Percentiles rank a stretch among this genome's conserved stretches.
phyloP scores from a whole-genome alignment of 2,888 invertebrate species.

The Drosophila anomelani region DNA sequence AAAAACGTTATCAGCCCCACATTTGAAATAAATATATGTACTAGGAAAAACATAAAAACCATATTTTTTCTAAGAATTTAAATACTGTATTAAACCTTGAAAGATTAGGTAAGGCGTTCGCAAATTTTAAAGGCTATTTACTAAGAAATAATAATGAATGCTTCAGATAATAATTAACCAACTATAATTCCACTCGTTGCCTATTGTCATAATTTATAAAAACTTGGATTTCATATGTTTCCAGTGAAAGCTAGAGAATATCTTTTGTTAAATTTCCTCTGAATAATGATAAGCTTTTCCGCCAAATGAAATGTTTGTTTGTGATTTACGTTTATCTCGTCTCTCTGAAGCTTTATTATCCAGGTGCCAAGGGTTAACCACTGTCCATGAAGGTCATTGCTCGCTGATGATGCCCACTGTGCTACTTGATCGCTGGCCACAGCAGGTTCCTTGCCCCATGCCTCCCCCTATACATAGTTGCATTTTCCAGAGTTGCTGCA shows the following conservation, averaged over 20 bases:
- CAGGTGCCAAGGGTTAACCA: conserved; percentile 25
- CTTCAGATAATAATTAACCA: neutral
- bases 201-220: neutral
- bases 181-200: neutral
- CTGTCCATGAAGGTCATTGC: conserved; percentile 30
- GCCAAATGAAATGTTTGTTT: conserved; percentile 20
- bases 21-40: neutral
- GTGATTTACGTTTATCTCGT: conserved; percentile 24
- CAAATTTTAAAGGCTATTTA: neutral
- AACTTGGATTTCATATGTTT: neutral
- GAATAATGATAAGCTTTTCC: conserved; percentile 4
- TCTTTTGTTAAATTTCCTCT: neutral
- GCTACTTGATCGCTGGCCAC: conserved; percentile 34
- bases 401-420: conserved; percentile 41
- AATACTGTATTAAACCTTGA: neutral
- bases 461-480: conserved; percentile 2
- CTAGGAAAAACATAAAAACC: neutral
- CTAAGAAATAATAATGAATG: no score
- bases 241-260: neutral
- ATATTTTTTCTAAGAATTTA: neutral
- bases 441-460: conserved; percentile 1
- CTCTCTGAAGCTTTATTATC: conserved; percentile 19
- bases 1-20: neutral
- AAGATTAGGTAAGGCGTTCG: neutral
- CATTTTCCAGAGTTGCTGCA: conserved; percentile 34